Evolutionary conservation across 2,888 invertebrate species (phyloP).

Genomic region (Coelopa pilipes): DNA sequence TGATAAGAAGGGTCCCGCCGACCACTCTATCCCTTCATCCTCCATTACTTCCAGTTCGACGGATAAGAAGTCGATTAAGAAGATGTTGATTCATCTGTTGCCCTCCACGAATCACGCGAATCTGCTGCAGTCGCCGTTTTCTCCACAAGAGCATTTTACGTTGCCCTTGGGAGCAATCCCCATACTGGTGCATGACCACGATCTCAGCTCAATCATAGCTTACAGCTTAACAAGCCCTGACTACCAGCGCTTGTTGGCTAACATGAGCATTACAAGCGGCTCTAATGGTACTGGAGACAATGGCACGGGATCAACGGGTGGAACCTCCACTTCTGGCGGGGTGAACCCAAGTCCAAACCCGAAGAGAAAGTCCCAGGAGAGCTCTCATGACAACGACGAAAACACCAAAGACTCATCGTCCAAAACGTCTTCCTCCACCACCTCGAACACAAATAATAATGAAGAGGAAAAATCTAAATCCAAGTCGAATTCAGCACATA

Average conservation of each 20-base stretch:
- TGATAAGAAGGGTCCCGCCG: constrained; percentile 51
- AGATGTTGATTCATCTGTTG: constrained; percentile 75
- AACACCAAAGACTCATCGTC: constrained; percentile 16
- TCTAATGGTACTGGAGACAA: constrained; percentile 27
- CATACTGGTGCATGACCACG: constrained; percentile 81
- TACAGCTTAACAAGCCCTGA: constrained; percentile 80
- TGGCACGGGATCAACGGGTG: constrained; percentile 35
- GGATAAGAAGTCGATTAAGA: constrained; percentile 75
- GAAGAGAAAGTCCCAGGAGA: constrained; percentile 60
- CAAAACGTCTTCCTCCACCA: neutral
- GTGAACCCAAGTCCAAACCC: constrained; percentile 58
- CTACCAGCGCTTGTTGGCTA: constrained; percentile 70
- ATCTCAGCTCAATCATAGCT: constrained; percentile 87
- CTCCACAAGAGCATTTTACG: constrained; percentile 76
- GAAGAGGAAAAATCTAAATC: constrained; percentile 53
- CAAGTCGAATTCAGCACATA: constrained; percentile 62
- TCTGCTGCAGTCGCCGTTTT: constrained; percentile 72
- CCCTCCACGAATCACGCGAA: constrained; percentile 69
- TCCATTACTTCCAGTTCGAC: constrained; percentile 35
- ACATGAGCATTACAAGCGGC: neutral
- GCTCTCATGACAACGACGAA: constrained; percentile 55
- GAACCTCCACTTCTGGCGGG: constrained; percentile 37
- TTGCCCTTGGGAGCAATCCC: constrained; percentile 73
- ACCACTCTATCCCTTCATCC: constrained; percentile 49
- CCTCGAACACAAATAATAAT: constrained; percentile 35